Evolutionary conservation across 1,140 invertebrate species (phyloP), one percentile per base, ranked within the genome.

Genomic region (Chironomus tepperi): DNA sequence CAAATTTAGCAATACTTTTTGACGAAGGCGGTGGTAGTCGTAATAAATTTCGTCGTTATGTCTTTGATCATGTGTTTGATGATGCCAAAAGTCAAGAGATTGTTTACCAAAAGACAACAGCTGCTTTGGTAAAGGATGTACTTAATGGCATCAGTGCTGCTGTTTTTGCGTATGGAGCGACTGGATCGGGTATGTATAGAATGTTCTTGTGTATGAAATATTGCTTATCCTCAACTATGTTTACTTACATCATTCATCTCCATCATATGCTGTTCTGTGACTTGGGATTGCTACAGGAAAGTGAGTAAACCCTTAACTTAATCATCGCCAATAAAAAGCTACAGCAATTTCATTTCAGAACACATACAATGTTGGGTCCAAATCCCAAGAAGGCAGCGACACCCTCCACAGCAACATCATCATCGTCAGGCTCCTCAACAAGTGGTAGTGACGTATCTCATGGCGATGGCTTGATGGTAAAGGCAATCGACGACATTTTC

Each of bases 121-220:
- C 93, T 77, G 88, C 92, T 1, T 84, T 98, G 0, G 91, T 98
- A 8, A 87, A 91, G 43, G 94, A 97, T 81, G 95, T 98, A 0
- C 83, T 99, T 0, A 86, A 87, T 72, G 97, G 97, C 7, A 98
- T 96, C 79, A 98, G 98, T 79, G 96, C 93, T 0, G 97, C 96
- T 0, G 94, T 98, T 0, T 98, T 98, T 83, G 96, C 96, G 2
- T 98, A 98, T 81, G 96, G 95, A n/a, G 92, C 95, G 0, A 97
- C 95, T 16, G 93, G 94, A 0, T 90, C 93, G 21, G 94, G 94
- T 10, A 97, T 97, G 84, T 34, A 72, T 34, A 34, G 2, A 34
- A 34, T 34, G 24, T 34, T 2, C 5, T 1, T 2, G 5, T 34
- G 24, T 2, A 34, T 34, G 24, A 34, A 34, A 34, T 2, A 34